Conservation (phyloP, 2,113 vertebrate genomes). For the Ascaphus truei region DNA sequence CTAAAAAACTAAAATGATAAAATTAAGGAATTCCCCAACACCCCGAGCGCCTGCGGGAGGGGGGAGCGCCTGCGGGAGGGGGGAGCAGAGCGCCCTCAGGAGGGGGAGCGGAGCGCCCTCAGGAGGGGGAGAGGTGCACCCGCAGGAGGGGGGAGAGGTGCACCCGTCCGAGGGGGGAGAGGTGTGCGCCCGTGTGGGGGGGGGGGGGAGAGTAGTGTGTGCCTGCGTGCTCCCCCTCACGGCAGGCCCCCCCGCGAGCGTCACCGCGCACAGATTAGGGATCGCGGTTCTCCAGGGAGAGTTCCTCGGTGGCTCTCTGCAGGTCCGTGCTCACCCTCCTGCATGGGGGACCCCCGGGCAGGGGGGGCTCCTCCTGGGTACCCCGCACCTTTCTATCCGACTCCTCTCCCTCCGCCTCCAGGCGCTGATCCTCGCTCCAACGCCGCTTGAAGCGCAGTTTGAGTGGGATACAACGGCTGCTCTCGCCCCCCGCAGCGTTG, state of each 20-base stretch:
- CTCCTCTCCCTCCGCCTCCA: constrained; percentile 71
- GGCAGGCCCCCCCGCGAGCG: not conserved
- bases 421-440: constrained; percentile 86
- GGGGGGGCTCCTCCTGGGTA: constrained; percentile 54
- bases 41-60: no score
- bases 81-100: not conserved
- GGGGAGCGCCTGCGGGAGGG: no score
- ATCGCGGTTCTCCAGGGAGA: constrained; percentile 79
- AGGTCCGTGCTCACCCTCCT: constrained; percentile 78
- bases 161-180: not conserved
- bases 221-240: not conserved
- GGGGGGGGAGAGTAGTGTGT: not conserved
- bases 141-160: not conserved
- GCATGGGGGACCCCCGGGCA: constrained; percentile 44
- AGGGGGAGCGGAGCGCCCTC: not conserved
- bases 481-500: constrained; percentile 46
- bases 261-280: constrained; percentile 3
- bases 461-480: constrained; percentile 76
- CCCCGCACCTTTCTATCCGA: constrained; percentile 78
- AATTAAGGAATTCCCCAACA: no score
- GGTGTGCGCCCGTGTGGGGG: not conserved
- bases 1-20: no score
- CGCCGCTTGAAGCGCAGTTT: constrained; percentile 87
- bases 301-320: constrained; percentile 82
- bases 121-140: not conserved